Evolutionary conservation across 2,797 vertebrate species (phyloP).

Genomic region (Lagocephalus sceleratus): DNA sequence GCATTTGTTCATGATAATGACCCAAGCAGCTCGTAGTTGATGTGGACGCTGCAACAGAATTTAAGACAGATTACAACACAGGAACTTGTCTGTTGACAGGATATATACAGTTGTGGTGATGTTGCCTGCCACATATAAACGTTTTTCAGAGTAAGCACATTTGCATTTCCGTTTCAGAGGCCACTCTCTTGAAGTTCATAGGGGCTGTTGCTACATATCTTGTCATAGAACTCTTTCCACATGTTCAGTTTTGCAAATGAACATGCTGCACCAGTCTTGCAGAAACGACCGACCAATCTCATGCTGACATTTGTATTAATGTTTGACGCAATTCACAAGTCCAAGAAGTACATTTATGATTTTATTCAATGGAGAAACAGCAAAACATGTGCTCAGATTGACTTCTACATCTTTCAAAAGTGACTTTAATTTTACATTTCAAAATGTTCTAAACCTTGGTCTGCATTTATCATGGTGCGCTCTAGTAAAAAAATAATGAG

Average conservation of each 20-base stretch:
- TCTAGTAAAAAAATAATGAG: too few relatives aligned
- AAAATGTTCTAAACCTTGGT: not conserved
- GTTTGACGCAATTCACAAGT: not conserved
- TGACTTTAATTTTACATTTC: too few relatives aligned
- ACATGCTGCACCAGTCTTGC: not conserved
- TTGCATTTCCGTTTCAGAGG: conserved; percentile 44
- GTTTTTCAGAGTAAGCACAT: conserved; percentile 52
- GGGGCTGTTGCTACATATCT: not conserved
- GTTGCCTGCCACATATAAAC: conserved; percentile 41
- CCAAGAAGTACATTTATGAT: too few relatives aligned
- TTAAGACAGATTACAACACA: conserved; percentile 52
- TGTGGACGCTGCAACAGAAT: conserved; percentile 5
- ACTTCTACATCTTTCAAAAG: not conserved
- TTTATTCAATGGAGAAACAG: not conserved
- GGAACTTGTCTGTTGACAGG: conserved; percentile 73
- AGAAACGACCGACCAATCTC: conserved; percentile 8
- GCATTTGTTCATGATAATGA: not conserved
- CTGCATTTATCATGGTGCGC: too few relatives aligned
- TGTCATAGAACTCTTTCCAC: conserved; percentile 14
- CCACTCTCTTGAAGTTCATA: conserved; percentile 7
- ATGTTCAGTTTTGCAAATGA: not conserved
- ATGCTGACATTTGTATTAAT: not conserved
- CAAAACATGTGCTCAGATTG: not conserved
- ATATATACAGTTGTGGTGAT: conserved; percentile 74
- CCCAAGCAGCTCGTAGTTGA: too few relatives aligned